Conservation (phyloP, 2,797 vertebrate species). For the Paratrypauchen microcephalus region DNA sequence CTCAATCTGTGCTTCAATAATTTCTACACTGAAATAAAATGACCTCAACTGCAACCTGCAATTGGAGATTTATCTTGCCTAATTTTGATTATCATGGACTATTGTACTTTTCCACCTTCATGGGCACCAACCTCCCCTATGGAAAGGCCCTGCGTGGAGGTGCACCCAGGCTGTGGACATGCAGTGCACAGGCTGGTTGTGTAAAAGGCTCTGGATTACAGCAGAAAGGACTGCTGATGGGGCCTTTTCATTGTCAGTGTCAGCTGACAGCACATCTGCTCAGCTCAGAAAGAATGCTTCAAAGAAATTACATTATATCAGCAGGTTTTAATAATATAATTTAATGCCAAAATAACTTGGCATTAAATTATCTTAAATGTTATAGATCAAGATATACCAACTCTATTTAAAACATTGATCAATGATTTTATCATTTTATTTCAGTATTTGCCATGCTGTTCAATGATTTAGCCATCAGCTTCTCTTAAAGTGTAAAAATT, state of each 20-base stretch:
- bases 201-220: constrained; percentile 75
- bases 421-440: not conserved
- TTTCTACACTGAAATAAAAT: not conserved
- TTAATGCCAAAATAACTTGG: not conserved
- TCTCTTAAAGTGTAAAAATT: not conserved
- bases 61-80: no score
- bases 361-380: not conserved
- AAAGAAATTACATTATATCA: not conserved
- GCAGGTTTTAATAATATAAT: not conserved
- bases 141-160: not conserved
- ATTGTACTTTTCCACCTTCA: no score
- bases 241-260: constrained; percentile 76
- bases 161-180: not conserved
- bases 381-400: not conserved
- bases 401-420: not conserved
- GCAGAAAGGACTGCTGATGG: constrained; percentile 73
- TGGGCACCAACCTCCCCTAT: not conserved
- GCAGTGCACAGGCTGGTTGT: constrained; percentile 44
- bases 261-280: constrained; percentile 48
- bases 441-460: not conserved
- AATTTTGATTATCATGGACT: no score
- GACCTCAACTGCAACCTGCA: not conserved
- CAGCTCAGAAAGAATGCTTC: constrained; percentile 20
- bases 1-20: not conserved
- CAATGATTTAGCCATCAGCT: not conserved